Evolutionary conservation across 2,888 invertebrate species (phyloP).

Genomic region (Drosophila silvestris): DNA sequence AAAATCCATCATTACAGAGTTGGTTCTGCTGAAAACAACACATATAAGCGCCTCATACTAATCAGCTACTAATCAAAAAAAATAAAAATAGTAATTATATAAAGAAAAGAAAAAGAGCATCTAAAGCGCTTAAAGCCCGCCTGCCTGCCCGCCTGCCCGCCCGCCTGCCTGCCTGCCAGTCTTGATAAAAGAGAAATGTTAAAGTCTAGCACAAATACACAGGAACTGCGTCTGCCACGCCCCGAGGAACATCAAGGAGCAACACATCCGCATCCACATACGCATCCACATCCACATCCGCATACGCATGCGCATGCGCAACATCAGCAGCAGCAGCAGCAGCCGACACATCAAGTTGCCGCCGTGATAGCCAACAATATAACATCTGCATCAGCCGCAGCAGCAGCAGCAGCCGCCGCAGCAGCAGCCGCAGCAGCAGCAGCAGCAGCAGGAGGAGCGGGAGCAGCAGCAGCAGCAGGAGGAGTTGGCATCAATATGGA

Average conservation of each 20-base stretch:
- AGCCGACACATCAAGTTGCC: constrained; percentile 66
- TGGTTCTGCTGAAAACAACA: constrained; percentile 35
- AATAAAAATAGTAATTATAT: constrained; percentile 1
- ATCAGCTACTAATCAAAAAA: constrained; percentile 38
- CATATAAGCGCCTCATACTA: constrained; percentile 27
- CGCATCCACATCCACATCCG: constrained; percentile 46
- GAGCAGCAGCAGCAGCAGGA: constrained; percentile 9
- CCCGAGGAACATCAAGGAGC: constrained; percentile 69
- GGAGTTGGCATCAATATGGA: constrained; percentile 69
- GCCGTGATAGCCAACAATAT: constrained; percentile 67
- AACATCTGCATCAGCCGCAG: constrained; percentile 36
- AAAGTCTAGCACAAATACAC: constrained; percentile 83
- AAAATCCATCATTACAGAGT: constrained; percentile 41
- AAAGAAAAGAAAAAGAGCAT: constrained; percentile 11
- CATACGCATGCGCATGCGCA: constrained; percentile 55
- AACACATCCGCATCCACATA: constrained; percentile 43
- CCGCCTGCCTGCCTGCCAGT: constrained; percentile 48
- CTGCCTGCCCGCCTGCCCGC: constrained; percentile 35
- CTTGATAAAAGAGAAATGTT: constrained; percentile 75
- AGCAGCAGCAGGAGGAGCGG: constrained; percentile 17
- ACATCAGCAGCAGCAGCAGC: constrained; percentile 27
- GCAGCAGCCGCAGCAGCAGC: constrained; percentile 18
- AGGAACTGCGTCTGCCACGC: constrained; percentile 84
- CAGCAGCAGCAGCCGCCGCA: constrained; percentile 11
- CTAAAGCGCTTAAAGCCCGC: constrained; percentile 35